These are phyloP conservation scores for Aphelenchoides fujianensis DNA, from an alignment of 1,140 invertebrate genomes.

Conservation along the genomic window DNA sequence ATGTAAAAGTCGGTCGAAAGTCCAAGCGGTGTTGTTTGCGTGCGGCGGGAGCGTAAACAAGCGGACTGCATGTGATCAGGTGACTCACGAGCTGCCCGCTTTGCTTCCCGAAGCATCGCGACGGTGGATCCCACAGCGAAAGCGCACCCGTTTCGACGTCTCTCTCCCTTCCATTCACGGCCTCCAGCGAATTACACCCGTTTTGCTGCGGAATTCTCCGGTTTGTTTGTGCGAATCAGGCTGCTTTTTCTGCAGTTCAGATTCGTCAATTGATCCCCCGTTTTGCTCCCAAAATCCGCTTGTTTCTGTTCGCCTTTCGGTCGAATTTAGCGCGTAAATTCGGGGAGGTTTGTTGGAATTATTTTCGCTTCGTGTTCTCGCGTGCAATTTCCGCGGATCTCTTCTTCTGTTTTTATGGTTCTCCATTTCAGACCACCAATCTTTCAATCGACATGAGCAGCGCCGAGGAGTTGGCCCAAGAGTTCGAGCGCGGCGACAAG, in stretches of 20 bases:
- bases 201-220: too few species aligned
- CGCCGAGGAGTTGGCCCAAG: conserved; percentile 25
- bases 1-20: too few species aligned
- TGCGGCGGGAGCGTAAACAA: not conserved
- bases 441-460: conserved; percentile 22
- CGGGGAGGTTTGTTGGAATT: too few species aligned
- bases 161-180: not conserved
- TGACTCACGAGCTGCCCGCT: not conserved
- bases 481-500: conserved; percentile 32
- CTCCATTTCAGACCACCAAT: not conserved
- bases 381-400: too few species aligned
- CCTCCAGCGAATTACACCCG: not conserved
- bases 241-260: too few species aligned
- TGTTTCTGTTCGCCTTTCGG: too few species aligned
- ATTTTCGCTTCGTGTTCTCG: too few species aligned
- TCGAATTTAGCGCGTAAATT: too few species aligned
- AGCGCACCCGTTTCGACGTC: not conserved
- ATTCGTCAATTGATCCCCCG: too few species aligned
- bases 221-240: not conserved
- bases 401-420: too few species aligned
- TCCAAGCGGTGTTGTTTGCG: not conserved
- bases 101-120: not conserved
- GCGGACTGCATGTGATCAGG: not conserved
- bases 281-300: too few species aligned
- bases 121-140: not conserved